Conservation (phyloP, 2,797 vertebrate genomes). For the Choloepus didactylus region DNA sequence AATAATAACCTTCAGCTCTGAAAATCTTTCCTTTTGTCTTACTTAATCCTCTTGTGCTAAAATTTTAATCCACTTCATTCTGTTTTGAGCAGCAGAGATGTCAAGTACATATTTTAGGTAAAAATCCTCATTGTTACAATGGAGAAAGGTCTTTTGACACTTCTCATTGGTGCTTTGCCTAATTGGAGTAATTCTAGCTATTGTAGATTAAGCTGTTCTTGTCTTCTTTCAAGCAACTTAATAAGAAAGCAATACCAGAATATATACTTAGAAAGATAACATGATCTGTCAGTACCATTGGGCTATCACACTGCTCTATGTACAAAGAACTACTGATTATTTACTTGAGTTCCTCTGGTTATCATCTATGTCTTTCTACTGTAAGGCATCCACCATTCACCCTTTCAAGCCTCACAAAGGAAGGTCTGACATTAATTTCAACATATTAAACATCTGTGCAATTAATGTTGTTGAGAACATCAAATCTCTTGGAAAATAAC, state of each 20-base stretch:
- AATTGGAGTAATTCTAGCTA: not conserved
- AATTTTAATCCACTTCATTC: constrained; percentile 32
- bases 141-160: not conserved
- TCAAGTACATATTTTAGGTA: not conserved
- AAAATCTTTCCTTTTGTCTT: not conserved
- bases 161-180: not conserved
- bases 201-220: not conserved
- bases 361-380: constrained; percentile 59
- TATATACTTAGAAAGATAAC: constrained; percentile 3
- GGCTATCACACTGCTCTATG: not conserved
- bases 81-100: not conserved
- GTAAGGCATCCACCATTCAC: constrained; percentile 59
- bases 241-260: not conserved
- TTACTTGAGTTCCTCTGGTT: constrained; percentile 71
- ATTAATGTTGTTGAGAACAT: constrained; percentile 81
- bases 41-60: constrained; percentile 7
- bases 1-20: not conserved
- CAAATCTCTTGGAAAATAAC: constrained; percentile 84
- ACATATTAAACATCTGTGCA: constrained; percentile 73
- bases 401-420: constrained; percentile 76
- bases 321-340: not conserved
- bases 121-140: not conserved
- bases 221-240: not conserved
- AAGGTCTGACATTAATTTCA: constrained; percentile 83
- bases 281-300: not conserved